phyloP scores from a whole-genome alignment of 2,797 vertebrate species.

The Myotis myotis region DNA sequence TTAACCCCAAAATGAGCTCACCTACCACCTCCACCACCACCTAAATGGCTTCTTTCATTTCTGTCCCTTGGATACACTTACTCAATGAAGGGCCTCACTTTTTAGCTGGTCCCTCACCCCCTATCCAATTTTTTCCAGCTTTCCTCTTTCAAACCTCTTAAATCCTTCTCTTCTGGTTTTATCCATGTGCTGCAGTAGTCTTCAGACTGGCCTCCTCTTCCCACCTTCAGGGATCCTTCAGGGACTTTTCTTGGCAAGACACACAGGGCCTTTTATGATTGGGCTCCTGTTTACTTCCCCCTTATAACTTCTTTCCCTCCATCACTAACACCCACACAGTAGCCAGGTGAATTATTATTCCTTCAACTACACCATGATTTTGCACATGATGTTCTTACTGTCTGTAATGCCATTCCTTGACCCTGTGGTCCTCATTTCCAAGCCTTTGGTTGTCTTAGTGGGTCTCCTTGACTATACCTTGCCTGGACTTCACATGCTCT shows the following conservation, averaged over 20 bases:
- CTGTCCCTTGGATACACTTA: not conserved
- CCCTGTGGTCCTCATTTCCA: not conserved
- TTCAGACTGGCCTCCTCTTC: not conserved
- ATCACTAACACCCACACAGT: not conserved
- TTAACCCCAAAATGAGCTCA: not conserved
- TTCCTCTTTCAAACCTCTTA: constrained; percentile 6
- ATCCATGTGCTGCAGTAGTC: not conserved
- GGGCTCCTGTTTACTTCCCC: not conserved
- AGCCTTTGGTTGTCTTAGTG: not conserved
- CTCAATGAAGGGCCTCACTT: not conserved
- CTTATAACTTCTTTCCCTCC: not conserved
- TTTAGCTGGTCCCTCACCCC: not conserved
- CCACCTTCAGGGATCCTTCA: not conserved
- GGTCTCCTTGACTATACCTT: not conserved
- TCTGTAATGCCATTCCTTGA: not conserved
- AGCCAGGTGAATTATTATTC: not conserved
- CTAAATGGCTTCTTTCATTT: constrained; percentile 13
- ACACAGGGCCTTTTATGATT: not conserved
- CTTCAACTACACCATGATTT: not conserved
- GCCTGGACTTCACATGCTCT: not conserved
- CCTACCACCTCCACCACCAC: not conserved
- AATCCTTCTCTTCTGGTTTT: not conserved
- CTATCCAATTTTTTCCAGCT: not conserved
- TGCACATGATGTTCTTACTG: not conserved
- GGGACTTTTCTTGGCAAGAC: not conserved